Evolutionary conservation across 2,113 vertebrate genomes (phyloP).

Genomic region (Dendrocopos noguchii): DNA sequence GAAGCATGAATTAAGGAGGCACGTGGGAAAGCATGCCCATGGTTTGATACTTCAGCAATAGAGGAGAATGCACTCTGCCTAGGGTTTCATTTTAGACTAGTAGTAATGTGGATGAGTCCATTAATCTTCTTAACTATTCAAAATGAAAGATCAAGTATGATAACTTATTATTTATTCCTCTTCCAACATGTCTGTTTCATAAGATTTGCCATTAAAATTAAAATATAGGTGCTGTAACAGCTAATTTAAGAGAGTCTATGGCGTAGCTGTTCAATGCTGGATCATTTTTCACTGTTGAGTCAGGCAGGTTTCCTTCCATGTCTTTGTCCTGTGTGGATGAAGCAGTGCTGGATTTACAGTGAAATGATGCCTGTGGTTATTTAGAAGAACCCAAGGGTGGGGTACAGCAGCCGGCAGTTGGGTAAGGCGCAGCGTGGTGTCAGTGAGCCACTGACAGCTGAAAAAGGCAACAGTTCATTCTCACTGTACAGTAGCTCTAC

Average conservation of each 20-base stretch:
- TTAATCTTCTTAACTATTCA: constrained; percentile 77
- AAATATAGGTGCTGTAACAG: constrained; percentile 58
- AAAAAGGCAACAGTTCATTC: background rate
- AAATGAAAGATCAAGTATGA: constrained; percentile 69
- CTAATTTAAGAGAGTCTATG: constrained; percentile 61
- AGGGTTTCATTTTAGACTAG: constrained; percentile 52
- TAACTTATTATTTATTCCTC: constrained; percentile 73
- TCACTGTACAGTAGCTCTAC: background rate
- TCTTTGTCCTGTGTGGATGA: background rate
- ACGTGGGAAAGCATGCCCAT: background rate
- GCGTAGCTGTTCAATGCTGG: constrained; percentile 20
- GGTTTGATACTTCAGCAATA: background rate
- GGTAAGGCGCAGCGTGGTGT: background rate
- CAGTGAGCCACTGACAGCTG: background rate
- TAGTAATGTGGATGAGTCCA: constrained; percentile 62
- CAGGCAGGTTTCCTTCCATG: background rate
- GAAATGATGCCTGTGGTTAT: fast-evolving
- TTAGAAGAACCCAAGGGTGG: background rate
- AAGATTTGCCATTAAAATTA: constrained; percentile 69
- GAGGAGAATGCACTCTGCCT: constrained; percentile 13
- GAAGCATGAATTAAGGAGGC: background rate
- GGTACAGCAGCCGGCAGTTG: background rate
- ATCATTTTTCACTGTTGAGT: constrained; percentile 49
- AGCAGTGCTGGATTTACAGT: background rate
- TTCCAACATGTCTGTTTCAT: constrained; percentile 54